Percentiles rank a stretch among this genome's conserved stretches.
Conservation (phyloP, 2,797 vertebrate species). For the Alauda arvensis region DNA sequence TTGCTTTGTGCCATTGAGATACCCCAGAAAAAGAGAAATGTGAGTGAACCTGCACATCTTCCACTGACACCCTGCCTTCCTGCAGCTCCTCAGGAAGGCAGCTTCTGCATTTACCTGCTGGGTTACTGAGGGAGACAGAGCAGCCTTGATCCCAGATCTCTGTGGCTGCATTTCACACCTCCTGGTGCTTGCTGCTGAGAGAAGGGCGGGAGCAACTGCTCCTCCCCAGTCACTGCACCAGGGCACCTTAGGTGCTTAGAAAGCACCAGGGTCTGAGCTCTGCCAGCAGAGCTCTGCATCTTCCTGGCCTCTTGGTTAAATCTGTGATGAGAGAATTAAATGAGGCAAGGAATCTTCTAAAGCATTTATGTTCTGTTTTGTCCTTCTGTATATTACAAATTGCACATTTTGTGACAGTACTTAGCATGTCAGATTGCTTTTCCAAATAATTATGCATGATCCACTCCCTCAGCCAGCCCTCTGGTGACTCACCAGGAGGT, state of each 20-base stretch:
- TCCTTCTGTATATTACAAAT: neutral
- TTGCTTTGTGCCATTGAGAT: neutral
- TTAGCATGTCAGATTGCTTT: neutral
- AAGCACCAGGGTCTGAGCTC: neutral
- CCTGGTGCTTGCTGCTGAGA: neutral
- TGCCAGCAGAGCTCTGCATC: accelerated
- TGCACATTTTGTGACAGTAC: neutral
- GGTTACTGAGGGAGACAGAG: neutral
- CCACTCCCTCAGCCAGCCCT: neutral
- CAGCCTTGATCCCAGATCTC: neutral
- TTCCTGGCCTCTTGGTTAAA: neutral
- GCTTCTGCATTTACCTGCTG: neutral
- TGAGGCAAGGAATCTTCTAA: neutral
- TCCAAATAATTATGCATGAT: neutral
- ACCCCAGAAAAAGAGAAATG: neutral
- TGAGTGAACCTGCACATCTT: neutral
- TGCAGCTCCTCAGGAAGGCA: neutral
- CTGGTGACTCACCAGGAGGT: slow-evolving; percentile 17
- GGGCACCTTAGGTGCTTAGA: neutral
- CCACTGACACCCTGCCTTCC: neutral
- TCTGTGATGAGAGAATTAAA: neutral
- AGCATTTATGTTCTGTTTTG: neutral
- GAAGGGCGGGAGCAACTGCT: neutral
- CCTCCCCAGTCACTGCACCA: neutral
- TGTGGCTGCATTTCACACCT: accelerated